phyloP scores from a whole-genome alignment of 2,113 vertebrate genomes.

The Mirza zaza region DNA sequence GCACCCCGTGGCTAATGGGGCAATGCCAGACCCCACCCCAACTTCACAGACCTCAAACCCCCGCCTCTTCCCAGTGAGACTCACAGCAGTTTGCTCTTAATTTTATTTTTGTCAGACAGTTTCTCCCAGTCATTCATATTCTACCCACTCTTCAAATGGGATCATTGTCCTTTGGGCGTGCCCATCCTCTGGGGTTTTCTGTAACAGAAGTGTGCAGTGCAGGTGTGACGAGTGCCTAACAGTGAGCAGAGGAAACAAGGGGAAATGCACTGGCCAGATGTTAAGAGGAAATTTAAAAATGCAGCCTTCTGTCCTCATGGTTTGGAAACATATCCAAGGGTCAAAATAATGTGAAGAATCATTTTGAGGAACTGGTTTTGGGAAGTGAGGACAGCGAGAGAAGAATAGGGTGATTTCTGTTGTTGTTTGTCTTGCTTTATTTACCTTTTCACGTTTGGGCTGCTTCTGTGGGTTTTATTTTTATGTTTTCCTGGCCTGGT shows the following conservation, averaged over 20 bases:
- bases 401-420: not conserved
- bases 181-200: not conserved
- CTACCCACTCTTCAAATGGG: not conserved
- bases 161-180: not conserved
- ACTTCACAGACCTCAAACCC: not conserved
- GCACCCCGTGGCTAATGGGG: not conserved
- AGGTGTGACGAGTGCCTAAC: not conserved
- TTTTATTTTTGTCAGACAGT: not conserved
- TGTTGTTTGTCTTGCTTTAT: not conserved
- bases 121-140: not conserved
- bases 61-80: not conserved
- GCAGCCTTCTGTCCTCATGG: not conserved
- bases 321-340: not conserved
- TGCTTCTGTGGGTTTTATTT: constrained; percentile 16
- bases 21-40: not conserved
- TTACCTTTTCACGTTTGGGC: not conserved
- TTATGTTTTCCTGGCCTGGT: not conserved
- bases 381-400: too few species aligned
- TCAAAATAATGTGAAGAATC: not conserved
- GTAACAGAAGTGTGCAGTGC: not conserved
- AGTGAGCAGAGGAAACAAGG: not conserved
- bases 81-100: not conserved
- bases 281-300: not conserved
- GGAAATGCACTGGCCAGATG: not conserved
- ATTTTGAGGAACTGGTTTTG: not conserved